A percentile compares a stretch with the other conserved stretches of the same genome.
phyloP scores from a whole-genome alignment of 2,888 invertebrate genomes.

The Agonopterix heracliana region DNA sequence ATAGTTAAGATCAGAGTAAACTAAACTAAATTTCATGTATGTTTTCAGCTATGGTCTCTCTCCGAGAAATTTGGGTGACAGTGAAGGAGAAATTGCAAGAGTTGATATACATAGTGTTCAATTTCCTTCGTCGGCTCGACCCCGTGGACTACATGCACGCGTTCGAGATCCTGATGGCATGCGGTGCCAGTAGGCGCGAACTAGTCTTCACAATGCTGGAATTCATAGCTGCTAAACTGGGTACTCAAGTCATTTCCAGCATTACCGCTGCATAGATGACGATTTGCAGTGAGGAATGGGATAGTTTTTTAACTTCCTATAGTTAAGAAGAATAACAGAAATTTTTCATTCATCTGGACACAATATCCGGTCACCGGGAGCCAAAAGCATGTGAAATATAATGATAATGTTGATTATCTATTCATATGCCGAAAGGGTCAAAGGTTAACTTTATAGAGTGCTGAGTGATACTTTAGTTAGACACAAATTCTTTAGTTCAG shows the following conservation, averaged over 20 bases:
- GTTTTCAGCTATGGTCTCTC: conserved; percentile 43
- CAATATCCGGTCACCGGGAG: too few relatives aligned
- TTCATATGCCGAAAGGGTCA: too few relatives aligned
- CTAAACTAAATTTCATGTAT: too few relatives aligned
- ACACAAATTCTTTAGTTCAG: too few relatives aligned
- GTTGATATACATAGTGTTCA: conserved; percentile 49
- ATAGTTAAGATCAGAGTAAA: too few relatives aligned
- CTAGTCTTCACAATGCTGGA: conserved; percentile 50
- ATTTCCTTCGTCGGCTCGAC: conserved; percentile 45
- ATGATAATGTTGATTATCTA: too few relatives aligned
- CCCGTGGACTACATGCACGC: conserved; percentile 41
- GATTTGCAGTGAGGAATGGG: too few relatives aligned
- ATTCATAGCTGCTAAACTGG: conserved; percentile 48
- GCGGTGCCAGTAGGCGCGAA: conserved; percentile 35
- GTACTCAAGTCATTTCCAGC: conserved; percentile 41
- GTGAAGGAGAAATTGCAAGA: conserved; percentile 47
- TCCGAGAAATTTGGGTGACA: conserved; percentile 48
- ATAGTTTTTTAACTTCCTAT: not conserved
- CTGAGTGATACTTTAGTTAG: too few relatives aligned
- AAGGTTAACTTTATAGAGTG: too few relatives aligned
- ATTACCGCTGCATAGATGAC: conserved; percentile 29
- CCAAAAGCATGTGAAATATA: too few relatives aligned
- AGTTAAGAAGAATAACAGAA: not conserved
- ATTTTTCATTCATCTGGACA: not conserved
- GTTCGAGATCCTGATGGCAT: conserved; percentile 43